Conservation (phyloP, 2,113 vertebrate genomes). For the Orientallactaga bullata region DNA sequence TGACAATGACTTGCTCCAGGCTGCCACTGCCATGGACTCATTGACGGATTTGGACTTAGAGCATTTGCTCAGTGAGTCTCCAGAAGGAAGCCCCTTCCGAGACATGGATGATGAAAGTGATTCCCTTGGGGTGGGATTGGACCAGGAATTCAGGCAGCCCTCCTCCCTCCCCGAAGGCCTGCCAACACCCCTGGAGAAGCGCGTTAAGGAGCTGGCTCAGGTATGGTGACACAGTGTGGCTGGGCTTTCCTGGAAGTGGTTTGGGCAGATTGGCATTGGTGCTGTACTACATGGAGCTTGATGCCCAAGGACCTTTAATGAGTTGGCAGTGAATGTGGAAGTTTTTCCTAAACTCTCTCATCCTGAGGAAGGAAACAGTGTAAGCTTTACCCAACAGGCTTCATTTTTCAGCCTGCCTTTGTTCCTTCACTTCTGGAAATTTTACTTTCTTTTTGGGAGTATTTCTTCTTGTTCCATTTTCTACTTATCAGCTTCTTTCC, state of each 20-base stretch:
- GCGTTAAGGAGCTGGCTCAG: slow-evolving; percentile 90
- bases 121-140: slow-evolving; percentile 74
- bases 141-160: slow-evolving; percentile 87
- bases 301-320: slow-evolving; percentile 38
- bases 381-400: not conserved
- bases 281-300: not conserved
- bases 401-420: not conserved
- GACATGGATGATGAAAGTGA: slow-evolving; percentile 87
- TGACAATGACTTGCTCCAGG: slow-evolving; percentile 92
- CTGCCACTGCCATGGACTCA: slow-evolving; percentile 90
- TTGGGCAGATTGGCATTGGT: slow-evolving; percentile 50
- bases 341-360: not conserved
- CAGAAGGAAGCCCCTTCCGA: slow-evolving; percentile 86
- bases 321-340: not conserved
- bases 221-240: slow-evolving; percentile 82
- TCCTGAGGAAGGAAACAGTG: not conserved
- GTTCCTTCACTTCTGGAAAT: slow-evolving; percentile 33
- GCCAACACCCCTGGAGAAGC: slow-evolving; percentile 89
- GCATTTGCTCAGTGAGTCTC: slow-evolving; percentile 89
- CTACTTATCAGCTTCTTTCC: slow-evolving; percentile 2
- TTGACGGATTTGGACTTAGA: slow-evolving; percentile 92
- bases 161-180: slow-evolving; percentile 91
- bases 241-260: slow-evolving; percentile 53
- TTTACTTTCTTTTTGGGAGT: slow-evolving; percentile 35
- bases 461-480: slow-evolving; percentile 38